Percentiles rank a stretch among this genome's conserved stretches.
phyloP scores from a whole-genome alignment of 2,888 invertebrate species.

The Pterostichus madidus region DNA sequence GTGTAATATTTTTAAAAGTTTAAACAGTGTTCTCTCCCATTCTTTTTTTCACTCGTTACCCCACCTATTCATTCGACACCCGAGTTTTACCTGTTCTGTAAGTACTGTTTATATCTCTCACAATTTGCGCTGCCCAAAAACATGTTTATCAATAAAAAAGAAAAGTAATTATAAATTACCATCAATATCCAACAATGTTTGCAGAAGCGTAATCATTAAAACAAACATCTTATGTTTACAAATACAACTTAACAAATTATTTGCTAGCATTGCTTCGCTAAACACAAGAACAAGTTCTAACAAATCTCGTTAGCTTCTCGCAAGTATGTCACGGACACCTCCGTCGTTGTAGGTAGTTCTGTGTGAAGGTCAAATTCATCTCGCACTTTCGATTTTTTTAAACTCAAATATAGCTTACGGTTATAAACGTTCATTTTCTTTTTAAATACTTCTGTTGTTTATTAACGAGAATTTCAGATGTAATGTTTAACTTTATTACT shows the following conservation, averaged over 20 bases:
- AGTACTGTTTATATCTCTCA: no score
- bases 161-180: conserved; percentile 41
- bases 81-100: no score
- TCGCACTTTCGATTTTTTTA: not conserved
- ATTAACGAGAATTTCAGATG: conserved; percentile 17
- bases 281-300: conserved; percentile 27
- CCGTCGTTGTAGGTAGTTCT: not conserved
- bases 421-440: conserved; percentile 13
- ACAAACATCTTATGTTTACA: not conserved
- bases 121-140: conserved; percentile 1
- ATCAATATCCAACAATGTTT: conserved; percentile 19
- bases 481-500: conserved; percentile 24
- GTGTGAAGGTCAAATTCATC: conserved; percentile 1
- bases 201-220: conserved; percentile 18
- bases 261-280: conserved; percentile 3
- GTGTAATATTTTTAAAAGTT: no score
- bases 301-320: conserved; percentile 8
- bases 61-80: no score
- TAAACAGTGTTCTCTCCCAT: no score
- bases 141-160: conserved; percentile 10
- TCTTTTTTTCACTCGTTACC: no score
- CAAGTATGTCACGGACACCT: conserved; percentile 30
- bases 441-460: conserved; percentile 34
- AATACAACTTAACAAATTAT: conserved; percentile 19
- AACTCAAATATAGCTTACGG: not conserved